These are phyloP conservation scores for Centrocercus urophasianus DNA, from an alignment of 2,113 vertebrate species.

Conservation along the genomic window DNA sequence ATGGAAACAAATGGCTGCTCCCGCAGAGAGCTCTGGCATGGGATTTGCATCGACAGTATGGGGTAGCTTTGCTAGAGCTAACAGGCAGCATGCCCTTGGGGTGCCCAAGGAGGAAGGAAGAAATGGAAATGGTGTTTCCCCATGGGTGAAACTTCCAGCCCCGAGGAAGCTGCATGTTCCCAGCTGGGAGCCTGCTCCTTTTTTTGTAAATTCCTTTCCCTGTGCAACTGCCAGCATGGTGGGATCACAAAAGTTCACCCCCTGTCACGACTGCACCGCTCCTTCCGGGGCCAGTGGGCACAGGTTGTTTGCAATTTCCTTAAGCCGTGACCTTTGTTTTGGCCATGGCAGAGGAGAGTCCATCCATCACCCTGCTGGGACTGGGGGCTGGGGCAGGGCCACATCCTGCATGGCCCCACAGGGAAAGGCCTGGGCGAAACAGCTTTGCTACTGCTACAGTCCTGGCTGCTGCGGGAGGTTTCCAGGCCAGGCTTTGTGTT, in stretches of 20 bases:
- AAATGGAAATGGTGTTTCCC: background rate
- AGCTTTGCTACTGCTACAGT: background rate
- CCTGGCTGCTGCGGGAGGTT: background rate
- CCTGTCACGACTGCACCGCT: background rate
- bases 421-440: background rate
- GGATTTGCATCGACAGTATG: background rate
- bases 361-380: conserved; percentile 9
- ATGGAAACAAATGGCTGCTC: background rate
- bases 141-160: background rate
- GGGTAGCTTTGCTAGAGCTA: background rate
- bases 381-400: background rate
- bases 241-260: conserved; percentile 46
- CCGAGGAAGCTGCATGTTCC: background rate
- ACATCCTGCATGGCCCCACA: background rate
- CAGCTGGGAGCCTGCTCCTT: background rate
- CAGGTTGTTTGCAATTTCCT: conserved; percentile 64
- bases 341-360: conserved; percentile 15
- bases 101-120: background rate
- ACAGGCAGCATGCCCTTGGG: background rate
- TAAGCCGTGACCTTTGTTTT: conserved; percentile 60
- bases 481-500: background rate
- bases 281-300: conserved; percentile 43
- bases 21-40: background rate
- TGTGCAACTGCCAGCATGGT: background rate
- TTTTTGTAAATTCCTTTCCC: background rate